These are phyloP conservation scores for Tetragonisca angustula DNA, from an alignment of 2,888 invertebrate species.

Conservation along the genomic window DNA sequence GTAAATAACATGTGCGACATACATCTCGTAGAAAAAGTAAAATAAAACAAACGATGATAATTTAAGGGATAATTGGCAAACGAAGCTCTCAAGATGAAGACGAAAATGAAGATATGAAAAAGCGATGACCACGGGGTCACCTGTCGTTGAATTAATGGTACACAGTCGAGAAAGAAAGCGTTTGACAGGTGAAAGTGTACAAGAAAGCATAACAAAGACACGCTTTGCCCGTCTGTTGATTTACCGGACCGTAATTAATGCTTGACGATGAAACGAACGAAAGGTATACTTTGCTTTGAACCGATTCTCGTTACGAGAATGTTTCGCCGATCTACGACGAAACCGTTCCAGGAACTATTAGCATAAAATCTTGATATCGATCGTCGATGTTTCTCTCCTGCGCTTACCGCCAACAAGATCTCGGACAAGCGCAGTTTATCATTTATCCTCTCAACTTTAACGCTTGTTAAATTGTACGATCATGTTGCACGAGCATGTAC, in stretches of 20 bases:
- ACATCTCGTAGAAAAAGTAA: too few species aligned
- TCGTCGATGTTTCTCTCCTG: neutral
- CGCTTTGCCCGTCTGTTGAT: constrained; percentile 28
- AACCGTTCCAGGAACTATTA: neutral
- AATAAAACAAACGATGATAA: too few species aligned
- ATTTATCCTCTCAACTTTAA: neutral
- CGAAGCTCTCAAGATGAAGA: neutral
- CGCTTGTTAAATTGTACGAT: neutral
- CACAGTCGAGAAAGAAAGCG: constrained; percentile 15
- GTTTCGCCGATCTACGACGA: neutral
- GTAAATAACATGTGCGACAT: too few species aligned
- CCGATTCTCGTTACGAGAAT: neutral
- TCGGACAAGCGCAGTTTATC: neutral
- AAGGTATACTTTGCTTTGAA: neutral
- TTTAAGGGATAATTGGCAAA: neutral
- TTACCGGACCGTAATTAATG: constrained; percentile 40
- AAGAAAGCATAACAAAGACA: constrained; percentile 52
- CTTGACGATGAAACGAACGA: constrained; percentile 17
- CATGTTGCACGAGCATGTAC: too few species aligned
- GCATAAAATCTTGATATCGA: constrained; percentile 1
- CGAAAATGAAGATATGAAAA: neutral
- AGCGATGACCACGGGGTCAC: neutral
- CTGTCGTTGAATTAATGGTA: constrained; percentile 1
- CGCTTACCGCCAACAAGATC: neutral
- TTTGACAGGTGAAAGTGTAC: constrained; percentile 51